Evolutionary conservation across 2,113 vertebrate species (phyloP), one percentile per base, ranked within the genome.

Genomic region (Semicossyphus pulcher): DNA sequence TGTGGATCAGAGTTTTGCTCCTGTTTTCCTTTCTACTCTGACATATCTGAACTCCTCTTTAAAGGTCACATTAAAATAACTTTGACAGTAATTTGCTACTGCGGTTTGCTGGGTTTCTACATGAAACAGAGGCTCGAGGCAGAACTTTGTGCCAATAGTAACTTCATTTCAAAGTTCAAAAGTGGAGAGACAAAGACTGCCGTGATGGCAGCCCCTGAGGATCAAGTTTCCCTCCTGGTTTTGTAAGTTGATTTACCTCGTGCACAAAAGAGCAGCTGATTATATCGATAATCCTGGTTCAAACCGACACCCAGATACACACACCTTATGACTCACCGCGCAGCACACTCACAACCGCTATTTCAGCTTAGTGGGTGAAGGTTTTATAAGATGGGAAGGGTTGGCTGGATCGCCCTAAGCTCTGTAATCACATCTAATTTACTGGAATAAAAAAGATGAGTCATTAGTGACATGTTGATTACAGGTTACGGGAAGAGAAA

Each of bases 61-160:
- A 81, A 71, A 81, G 68, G 59, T 62, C 69, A 57, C 18, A 1
- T 16, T 44, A 28, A 54, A 54, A 63, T 29, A 42, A 36, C 36
- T 61, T 7, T 31, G 47, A 72, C 49, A 26, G 29, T 67, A 20
- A 80, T 62, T 57, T 64, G 20, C 45, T 45, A 26, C 15, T 3
- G 12, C 23, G 4, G 44, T 62, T 61, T 62, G 54, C 34, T 20
- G 1, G 10, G 68, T 69, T 72, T 42, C 56, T 52, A 53, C 65
- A 71, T 26, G 37, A 66, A 66, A 44, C 25, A 44, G 39, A 60
- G 42, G 52, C 34, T 56, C 0, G 2, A 45, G 47, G 32, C 37
- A 23, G 23, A 21, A 16, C 32, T 28, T 48, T 0, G 18, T 23
- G 70, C 37, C 60, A 49, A 31, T 1, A 42, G 16, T 11, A 34